Percentiles rank a stretch among this genome's conserved stretches.
Evolutionary conservation across 2,888 invertebrate genomes (phyloP).

Genomic region (Alcis repandata): DNA sequence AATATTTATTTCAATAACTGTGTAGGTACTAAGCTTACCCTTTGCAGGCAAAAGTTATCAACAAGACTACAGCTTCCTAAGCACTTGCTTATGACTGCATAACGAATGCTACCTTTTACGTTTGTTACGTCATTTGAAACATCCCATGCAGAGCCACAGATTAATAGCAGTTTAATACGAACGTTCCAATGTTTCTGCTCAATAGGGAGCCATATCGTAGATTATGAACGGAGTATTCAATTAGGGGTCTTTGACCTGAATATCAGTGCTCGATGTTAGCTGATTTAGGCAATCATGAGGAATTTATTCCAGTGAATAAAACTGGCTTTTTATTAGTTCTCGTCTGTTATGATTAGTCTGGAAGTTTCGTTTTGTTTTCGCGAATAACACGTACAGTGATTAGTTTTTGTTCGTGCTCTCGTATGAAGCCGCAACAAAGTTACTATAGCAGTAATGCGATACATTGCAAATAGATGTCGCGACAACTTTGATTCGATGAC

Average conservation of each 20-base stretch:
- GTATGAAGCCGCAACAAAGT: neutral
- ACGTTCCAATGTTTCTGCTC: conserved; percentile 4
- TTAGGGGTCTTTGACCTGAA: conserved; percentile 24
- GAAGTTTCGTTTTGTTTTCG: conserved; percentile 12
- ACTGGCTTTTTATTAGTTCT: conserved; percentile 9
- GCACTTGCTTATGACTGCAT: no score
- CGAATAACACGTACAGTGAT: conserved; percentile 6
- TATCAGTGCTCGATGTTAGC: conserved; percentile 4
- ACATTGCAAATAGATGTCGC: no score
- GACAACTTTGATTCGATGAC: no score
- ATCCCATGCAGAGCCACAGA: neutral
- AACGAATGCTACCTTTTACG: neutral
- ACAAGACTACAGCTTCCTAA: no score
- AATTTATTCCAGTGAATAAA: conserved; percentile 7
- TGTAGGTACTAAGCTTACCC: no score
- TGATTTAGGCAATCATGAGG: conserved; percentile 24
- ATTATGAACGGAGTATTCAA: conserved; percentile 17
- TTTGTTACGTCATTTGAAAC: neutral
- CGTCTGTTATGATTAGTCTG: conserved; percentile 2
- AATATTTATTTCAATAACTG: no score
- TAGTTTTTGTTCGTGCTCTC: conserved; percentile 1
- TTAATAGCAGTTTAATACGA: neutral
- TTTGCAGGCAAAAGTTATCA: no score
- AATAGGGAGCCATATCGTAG: conserved; percentile 16
- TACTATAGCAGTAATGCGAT: neutral